These are phyloP conservation scores for Poecile atricapillus DNA, from an alignment of 2,113 vertebrate species.

Conservation along the genomic window DNA sequence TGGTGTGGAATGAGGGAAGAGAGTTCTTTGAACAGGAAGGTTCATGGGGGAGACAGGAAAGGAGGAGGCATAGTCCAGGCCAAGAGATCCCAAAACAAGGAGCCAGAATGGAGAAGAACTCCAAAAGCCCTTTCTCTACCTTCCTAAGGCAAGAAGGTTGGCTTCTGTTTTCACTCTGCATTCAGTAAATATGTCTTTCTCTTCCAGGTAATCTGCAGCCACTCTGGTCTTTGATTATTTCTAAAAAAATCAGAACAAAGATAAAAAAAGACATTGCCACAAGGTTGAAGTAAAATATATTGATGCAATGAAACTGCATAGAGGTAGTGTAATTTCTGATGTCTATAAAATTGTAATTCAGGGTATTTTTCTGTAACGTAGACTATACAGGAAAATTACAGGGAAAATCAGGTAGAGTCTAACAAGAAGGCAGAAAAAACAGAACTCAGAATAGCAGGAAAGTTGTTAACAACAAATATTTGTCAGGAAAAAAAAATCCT, in stretches of 20 bases:
- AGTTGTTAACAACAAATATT: neutral
- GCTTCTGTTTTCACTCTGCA: neutral
- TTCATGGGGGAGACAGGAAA: rapidly evolving
- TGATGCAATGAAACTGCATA: neutral
- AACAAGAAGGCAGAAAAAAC: neutral
- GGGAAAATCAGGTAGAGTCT: neutral
- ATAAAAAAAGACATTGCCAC: neutral
- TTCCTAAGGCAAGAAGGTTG: neutral
- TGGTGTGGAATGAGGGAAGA: neutral
- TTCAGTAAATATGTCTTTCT: neutral
- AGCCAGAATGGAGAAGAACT: neutral
- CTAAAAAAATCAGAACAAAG: neutral
- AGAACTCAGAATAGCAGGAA: neutral
- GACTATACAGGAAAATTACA: neutral
- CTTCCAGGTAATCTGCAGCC: neutral
- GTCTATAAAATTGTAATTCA: neutral
- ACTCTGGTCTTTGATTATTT: neutral
- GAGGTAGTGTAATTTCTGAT: neutral
- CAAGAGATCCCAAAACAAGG: neutral
- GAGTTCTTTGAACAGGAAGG: neutral
- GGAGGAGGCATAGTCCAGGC: rapidly evolving
- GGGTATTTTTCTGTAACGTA: neutral
- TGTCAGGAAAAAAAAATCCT: neutral
- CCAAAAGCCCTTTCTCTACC: neutral
- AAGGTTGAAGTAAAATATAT: neutral